Base-by-base conservation (phyloP, 2,113 vertebrate genomes). In the Ia io region DNA sequence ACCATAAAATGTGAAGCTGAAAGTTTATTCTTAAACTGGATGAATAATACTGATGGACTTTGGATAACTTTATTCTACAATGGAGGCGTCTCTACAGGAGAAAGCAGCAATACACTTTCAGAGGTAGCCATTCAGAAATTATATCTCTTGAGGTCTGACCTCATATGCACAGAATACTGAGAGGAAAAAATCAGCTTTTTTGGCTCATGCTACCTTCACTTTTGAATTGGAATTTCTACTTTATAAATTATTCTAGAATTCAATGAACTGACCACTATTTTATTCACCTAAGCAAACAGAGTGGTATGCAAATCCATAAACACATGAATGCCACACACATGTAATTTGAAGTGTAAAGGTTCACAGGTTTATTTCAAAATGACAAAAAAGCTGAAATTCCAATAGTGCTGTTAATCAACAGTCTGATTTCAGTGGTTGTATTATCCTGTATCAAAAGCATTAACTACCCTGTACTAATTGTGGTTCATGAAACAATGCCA, bases 401-500 rank as follows among this genome's bases (percentile, higher is more conserved):
- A 47, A 28, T 35, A 84, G 11, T 18, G 13, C 35, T 93, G 9
- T 22, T 69, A 84, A 91, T 44, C 42, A 92, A 25, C 14, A 8
- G 12, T 88, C 18, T 82, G 35, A 74, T 83, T 80, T 90, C 49
- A 78, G 18, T 74, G 14, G 2, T 22, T 56, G 5, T 13, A 88
- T 90, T 74, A 51, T 70, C 18, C 37, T 63, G 13, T 76, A 76
- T 94, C 44, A 87, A 95, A 94, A 84, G 18, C 1, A 44, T 51
- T 79, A 82, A 42, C 12, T 87, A 88, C 70, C 13, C 2, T 61
- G 0, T 1, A 92, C 28, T 18, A 88, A 65, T 88, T 12, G 78
- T 73, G n/a, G 12, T 74, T 90, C 63, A 91, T 4, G 28, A 96
- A 83, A 88, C 14, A 88, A 51, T 85, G 47, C n/a, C 40, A 93